Base-by-base conservation (phyloP, 2,797 vertebrate genomes). In the Acropternis orthonyx region DNA sequence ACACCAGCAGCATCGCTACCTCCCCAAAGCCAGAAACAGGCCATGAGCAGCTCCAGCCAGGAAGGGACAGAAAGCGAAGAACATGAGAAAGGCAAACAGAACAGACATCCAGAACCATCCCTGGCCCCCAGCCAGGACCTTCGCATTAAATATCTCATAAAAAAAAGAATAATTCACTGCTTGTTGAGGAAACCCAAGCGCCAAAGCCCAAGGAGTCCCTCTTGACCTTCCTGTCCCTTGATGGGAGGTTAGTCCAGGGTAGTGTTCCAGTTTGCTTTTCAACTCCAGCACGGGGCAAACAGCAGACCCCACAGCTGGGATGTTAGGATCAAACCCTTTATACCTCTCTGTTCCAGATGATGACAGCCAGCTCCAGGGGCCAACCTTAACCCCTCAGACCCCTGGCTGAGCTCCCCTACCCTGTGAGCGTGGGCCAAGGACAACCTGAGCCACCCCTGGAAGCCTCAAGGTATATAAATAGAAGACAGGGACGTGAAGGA, bases 401-500 rank as follows among this genome's bases (percentile, higher is more conserved):
- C 39, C 17, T 0, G 1, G 85, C 76, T 49, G 66, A 68, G 30
- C 27, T 15, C 46, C 41, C 41, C 78, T 58, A 41, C 58, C 36
- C 92, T 39, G 48, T 0, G 0, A 61, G 37, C 11, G 14, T 26
- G 67, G 83, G 39, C 62, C 85, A 90, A 95, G 89, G 85, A 54
- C 73, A 78, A 52, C 78, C 74, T 7, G 9, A 7, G 5, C 62
- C 71, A 44, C 51, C 59, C 79, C 79, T 81, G 63, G 32, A 81
- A 86, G 85, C 69, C 59, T 44, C 76, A 85, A 87, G 91, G 88
- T 63, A 69, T 93, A 96, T 90, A 96, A 94, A 97, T 91, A 91
- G 94, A 90, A 93, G 93, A 65, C 1, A 79, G 13, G 62, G 95
- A 96, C 92, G 85, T 95, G 92, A 93, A 97, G 92, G 92, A 97